A percentile compares a stretch with the other conserved stretches of the same genome.
phyloP scores from a whole-genome alignment of 2,888 invertebrate genomes.

The Zaprionus lineosus region DNA sequence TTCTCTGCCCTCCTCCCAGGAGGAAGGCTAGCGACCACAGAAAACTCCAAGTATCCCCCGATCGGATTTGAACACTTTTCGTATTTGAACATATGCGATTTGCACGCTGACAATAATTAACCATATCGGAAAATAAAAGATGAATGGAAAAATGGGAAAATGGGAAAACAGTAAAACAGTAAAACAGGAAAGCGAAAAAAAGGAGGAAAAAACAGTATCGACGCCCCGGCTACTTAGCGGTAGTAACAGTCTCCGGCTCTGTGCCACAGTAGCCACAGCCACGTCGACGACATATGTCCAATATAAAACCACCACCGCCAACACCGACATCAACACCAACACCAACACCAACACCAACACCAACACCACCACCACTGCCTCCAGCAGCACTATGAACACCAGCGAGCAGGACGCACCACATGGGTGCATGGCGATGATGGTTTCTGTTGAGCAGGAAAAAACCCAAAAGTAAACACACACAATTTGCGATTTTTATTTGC shows the following conservation, averaged over 20 bases:
- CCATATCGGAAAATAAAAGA: conserved; percentile 40
- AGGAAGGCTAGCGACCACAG: no score
- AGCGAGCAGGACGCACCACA: conserved; percentile 24
- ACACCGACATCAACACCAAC: no score
- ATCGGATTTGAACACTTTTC: conserved; percentile 6
- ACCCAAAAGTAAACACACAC: conserved; percentile 68
- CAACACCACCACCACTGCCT: no score
- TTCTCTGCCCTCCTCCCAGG: neutral
- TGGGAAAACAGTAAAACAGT: conserved; percentile 18
- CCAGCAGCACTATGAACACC: neutral
- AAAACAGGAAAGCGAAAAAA: conserved; percentile 18
- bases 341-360: no score
- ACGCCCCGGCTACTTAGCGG: conserved; percentile 46
- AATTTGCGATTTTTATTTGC: conserved; percentile 78
- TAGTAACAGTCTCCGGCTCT: conserved; percentile 6
- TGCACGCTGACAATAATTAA: conserved; percentile 66
- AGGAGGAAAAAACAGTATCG: conserved; percentile 29
- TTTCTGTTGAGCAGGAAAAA: conserved; percentile 40
- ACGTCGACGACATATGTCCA: conserved; percentile 70
- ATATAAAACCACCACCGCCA: conserved; percentile 52
- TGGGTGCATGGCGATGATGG: conserved; percentile 32
- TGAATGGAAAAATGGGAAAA: conserved; percentile 23
- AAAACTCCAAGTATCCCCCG: conserved; percentile 2
- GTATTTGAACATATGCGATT: conserved; percentile 69
- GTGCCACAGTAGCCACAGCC: conserved; percentile 51